Base-by-base conservation (phyloP, 2,113 vertebrate genomes). In the Oplegnathus fasciatus region DNA sequence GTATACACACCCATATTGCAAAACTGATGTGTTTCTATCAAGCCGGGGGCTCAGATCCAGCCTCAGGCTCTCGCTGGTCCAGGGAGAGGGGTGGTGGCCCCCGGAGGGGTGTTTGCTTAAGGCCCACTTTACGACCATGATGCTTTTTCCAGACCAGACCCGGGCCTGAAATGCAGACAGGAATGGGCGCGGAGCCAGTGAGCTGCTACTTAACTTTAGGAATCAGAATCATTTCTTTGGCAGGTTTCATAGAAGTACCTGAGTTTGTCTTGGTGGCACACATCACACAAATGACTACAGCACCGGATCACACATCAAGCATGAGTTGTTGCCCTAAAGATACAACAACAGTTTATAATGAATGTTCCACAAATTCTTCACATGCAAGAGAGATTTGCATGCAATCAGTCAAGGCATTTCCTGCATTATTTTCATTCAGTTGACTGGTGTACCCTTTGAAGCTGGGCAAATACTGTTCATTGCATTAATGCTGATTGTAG, bases 61-160 rank as follows among this genome's bases (percentile, higher is more conserved):
- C 80, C 46, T 84, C 20, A 77, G 74, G 82, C 78, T 84, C 64
- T 75, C 22, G 62, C 80, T 52, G 37, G 70, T 85, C 80, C 78
- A 74, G 26, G 14, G 86, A 86, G 87, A 86, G 80, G 81, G 85
- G 86, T 82, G 84, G 77, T 76, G n/a, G 75, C 89, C 86, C 90
- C 91, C 42, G 66, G 64, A 93, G 84, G 88, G 88, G 86, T 93
- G 93, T 94, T 96, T 95, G 87, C 92, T 86, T 91, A 89, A 92
- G 91, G 83, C 75, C 85, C 65, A 83, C 78, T 95, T 95, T 94
- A 95, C 82, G 89, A 82, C 61, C 84, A 14, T 95, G 95, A 96
- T 95, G 90, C 84, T 84, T 95, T 95, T 95, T 94, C 93, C 95
- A 95, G 94, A 94, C 86, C 78, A 83, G 88, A 86, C 52, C 66